These are phyloP conservation scores for Enteromius mattozi DNA, from an alignment of 2,797 vertebrate genomes.

Conservation along the genomic window DNA sequence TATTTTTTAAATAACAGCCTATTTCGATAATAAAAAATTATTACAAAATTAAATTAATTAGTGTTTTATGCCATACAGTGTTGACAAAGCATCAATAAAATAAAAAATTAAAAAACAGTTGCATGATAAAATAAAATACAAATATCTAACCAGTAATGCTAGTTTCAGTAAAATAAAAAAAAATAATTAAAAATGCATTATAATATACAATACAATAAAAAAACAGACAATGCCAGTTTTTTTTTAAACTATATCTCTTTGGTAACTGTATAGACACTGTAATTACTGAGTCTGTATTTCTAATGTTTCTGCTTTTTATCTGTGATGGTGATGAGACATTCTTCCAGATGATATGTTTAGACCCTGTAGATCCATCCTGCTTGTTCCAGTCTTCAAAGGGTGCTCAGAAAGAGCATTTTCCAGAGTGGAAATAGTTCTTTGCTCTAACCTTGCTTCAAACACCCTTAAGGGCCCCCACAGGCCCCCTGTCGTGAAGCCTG, in stretches of 20 bases:
- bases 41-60: not conserved
- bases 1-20: not conserved
- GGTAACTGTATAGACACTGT: not conserved
- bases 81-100: no score
- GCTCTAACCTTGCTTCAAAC: slow-evolving; percentile 26
- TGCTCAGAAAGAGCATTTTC: not conserved
- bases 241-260: not conserved
- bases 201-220: not conserved
- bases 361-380: not conserved
- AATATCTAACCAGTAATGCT: not conserved
- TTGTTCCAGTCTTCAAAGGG: not conserved
- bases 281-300: not conserved
- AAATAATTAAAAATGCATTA: not conserved
- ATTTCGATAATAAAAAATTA: not conserved
- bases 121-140: not conserved
- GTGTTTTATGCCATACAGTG: not conserved
- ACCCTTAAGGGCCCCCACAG: not conserved
- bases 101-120: not conserved
- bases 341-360: not conserved
- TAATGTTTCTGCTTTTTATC: not conserved
- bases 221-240: not conserved
- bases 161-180: not conserved
- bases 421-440: not conserved
- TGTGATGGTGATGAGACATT: not conserved
- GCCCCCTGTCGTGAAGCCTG: slow-evolving; percentile 15